Percentiles rank a stretch among this genome's conserved stretches.
Conservation (phyloP, 2,113 vertebrate species). For the Charina bottae region DNA sequence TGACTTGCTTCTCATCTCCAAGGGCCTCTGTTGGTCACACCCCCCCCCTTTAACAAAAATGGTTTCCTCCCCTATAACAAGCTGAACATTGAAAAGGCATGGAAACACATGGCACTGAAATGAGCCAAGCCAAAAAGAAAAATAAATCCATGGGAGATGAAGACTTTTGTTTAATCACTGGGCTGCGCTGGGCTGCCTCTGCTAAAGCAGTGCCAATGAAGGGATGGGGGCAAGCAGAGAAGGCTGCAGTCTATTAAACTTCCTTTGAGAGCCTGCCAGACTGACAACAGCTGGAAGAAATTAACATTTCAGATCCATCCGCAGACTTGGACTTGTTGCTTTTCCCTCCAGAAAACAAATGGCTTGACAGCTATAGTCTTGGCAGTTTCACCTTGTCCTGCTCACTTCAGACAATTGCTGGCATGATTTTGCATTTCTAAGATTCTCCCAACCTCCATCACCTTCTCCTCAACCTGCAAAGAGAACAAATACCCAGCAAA, state of each 20-base stretch:
- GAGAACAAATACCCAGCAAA: slow-evolving; percentile 13
- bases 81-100: slow-evolving; percentile 6
- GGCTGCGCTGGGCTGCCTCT: slow-evolving; percentile 44
- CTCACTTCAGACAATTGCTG: neutral
- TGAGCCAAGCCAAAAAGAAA: slow-evolving; percentile 47
- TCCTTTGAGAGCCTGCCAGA: slow-evolving; percentile 72
- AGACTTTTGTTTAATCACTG: slow-evolving; percentile 58
- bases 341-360: slow-evolving; percentile 47
- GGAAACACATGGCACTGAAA: slow-evolving; percentile 1
- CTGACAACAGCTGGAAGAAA: slow-evolving; percentile 74
- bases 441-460: neutral
- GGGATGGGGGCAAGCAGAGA: slow-evolving; percentile 51
- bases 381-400: slow-evolving; percentile 56
- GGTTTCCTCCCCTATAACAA: slow-evolving; percentile 24
- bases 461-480: slow-evolving; percentile 16
- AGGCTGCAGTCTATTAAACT: slow-evolving; percentile 70
- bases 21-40: neutral
- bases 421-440: neutral
- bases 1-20: neutral
- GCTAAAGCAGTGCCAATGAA: neutral
- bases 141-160: slow-evolving; percentile 49
- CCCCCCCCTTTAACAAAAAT: neutral
- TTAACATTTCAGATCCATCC: slow-evolving; percentile 60
- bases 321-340: slow-evolving; percentile 26
- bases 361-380: slow-evolving; percentile 18